Conservation (phyloP, 1,140 invertebrate species). For the Choristoneura fumiferana region DNA sequence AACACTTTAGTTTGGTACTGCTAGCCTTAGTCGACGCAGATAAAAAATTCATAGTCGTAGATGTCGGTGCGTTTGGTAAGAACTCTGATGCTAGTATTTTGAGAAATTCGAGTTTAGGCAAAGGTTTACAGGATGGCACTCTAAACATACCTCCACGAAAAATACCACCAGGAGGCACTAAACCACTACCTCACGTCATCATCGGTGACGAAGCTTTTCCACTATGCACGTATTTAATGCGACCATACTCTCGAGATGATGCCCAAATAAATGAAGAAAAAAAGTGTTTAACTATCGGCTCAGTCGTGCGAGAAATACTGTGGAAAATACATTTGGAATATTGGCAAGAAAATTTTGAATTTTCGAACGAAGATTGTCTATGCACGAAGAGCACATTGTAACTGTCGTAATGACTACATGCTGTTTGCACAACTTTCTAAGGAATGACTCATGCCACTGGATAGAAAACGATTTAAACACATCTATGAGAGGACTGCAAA, state of each 20-base stretch:
- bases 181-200: slow-evolving; percentile 18
- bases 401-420: not conserved
- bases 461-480: slow-evolving; percentile 19
- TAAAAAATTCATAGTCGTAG: slow-evolving; percentile 23
- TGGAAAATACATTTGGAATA: slow-evolving; percentile 24
- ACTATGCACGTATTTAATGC: slow-evolving; percentile 22
- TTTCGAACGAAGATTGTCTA: not conserved
- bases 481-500: slow-evolving; percentile 10
- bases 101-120: not conserved
- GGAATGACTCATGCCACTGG: slow-evolving; percentile 25
- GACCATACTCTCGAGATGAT: slow-evolving; percentile 20
- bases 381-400: not conserved
- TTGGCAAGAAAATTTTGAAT: slow-evolving; percentile 3
- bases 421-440: not conserved
- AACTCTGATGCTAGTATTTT: slow-evolving; percentile 16
- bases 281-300: slow-evolving; percentile 19
- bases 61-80: slow-evolving; percentile 20
- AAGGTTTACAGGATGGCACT: not conserved
- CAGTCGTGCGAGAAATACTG: slow-evolving; percentile 15
- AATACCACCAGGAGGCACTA: slow-evolving; percentile 12
- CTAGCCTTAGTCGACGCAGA: slow-evolving; percentile 19
- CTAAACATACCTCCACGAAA: slow-evolving; percentile 8
- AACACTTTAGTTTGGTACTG: slow-evolving; percentile 13
- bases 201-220: slow-evolving; percentile 28
- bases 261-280: slow-evolving; percentile 10